These are phyloP conservation scores for Pempheris klunzingeri DNA, from an alignment of 2,797 vertebrate genomes.

Conservation along the genomic window DNA sequence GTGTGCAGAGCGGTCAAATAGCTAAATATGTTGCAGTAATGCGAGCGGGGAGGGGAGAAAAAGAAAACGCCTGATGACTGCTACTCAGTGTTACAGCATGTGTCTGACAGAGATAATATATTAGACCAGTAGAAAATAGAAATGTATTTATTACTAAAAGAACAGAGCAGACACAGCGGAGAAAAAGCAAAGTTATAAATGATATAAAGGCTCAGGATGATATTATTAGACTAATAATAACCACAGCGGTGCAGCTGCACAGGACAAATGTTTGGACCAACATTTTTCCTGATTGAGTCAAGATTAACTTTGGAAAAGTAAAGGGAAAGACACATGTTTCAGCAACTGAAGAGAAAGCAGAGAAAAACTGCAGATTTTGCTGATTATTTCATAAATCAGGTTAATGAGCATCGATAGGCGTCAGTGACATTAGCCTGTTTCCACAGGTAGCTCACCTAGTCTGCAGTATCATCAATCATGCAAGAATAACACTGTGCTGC, in stretches of 20 bases:
- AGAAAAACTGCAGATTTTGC: not conserved
- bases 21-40: too few relatives aligned
- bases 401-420: too few relatives aligned
- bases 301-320: not conserved
- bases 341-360: not conserved
- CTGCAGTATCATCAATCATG: too few relatives aligned
- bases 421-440: too few relatives aligned
- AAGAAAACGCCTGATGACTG: not conserved
- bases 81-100: not conserved
- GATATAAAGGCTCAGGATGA: not conserved
- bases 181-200: not conserved
- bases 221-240: conserved; percentile 14
- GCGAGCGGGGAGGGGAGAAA: too few relatives aligned
- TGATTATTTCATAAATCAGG: too few relatives aligned
- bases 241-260: conserved; percentile 23
- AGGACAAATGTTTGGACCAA: conserved; percentile 16
- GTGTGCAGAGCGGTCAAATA: too few relatives aligned
- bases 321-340: not conserved
- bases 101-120: not conserved
- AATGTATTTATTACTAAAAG: not conserved
- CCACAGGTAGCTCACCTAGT: too few relatives aligned
- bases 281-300: conserved; percentile 8
- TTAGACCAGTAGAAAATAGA: not conserved
- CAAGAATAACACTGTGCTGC: not conserved
- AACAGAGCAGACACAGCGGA: not conserved